Base-by-base conservation (phyloP, 2,888 invertebrate genomes). In the Sympetrum striolatum region DNA sequence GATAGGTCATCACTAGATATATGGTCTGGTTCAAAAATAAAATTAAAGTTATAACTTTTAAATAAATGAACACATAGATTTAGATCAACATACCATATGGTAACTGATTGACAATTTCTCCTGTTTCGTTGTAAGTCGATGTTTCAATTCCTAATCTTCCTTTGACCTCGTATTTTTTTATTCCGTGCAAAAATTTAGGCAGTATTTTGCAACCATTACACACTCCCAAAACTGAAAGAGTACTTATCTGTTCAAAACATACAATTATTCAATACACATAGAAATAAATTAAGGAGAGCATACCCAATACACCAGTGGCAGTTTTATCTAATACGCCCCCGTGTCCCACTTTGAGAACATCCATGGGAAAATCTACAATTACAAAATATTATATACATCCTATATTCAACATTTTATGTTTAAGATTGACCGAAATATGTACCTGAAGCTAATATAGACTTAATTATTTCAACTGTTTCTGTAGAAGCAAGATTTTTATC, bases 311-410 rank as follows among this genome's bases (percentile, higher is more conserved):
- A 6, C 93, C 93, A 12, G 92, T 92, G 4, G 93, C 93, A 53
- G 91, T 92, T 58, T 91, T 91, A 91, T 93, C 93, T 53, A 93
- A 91, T 0, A 92, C 92, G n/a, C 93, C 93, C 5, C 93, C 93
- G 92, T 93, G 93, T 1, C 93, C 93, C 80, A 93, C 91, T 90
- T 92, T 92, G 0, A 93, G 73, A 22, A 91, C n/a, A 14, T 86
- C 35, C 2, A 92, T 91, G 3, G 90, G 91, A 90, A 81, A 81
- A 25, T 90, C 91, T 6, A 90, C 91, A 22, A 81, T 80, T 10
- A 90, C 44, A 44, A 91, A 91, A 91, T 58, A 0, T 90, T 79
- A 25, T 22, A 35, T 73, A 73, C 18, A 81, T 80, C n/a, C 22
- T 2, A 3, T 18, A 90, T 60, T n/a, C 37, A 39, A 6, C 18